phyloP scores from a whole-genome alignment of 1,140 invertebrate genomes.

The Drosophila elegans region DNA sequence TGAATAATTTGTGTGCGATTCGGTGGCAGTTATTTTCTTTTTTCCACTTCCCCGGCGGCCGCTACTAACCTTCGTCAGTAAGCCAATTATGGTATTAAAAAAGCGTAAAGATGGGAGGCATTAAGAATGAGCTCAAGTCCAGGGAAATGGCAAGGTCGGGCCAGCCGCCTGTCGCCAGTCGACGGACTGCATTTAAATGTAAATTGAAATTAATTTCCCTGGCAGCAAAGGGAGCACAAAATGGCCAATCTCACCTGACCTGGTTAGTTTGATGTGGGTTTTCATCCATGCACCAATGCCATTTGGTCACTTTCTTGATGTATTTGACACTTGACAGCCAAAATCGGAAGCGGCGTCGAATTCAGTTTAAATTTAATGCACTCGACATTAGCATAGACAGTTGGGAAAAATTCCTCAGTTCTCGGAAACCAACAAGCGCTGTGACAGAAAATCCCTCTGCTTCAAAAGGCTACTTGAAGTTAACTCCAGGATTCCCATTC shows the following conservation, averaged over 20 bases:
- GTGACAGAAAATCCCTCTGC: slow-evolving; percentile 45
- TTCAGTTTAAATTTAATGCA: slow-evolving; percentile 45
- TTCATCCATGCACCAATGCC: too few species aligned
- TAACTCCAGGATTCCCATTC: slow-evolving; percentile 68
- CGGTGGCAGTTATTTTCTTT: slow-evolving; percentile 30
- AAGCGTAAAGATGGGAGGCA: slow-evolving; percentile 57
- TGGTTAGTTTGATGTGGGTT: slow-evolving; percentile 66
- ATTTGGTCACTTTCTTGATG: slow-evolving; percentile 1
- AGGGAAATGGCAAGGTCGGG: slow-evolving; percentile 64
- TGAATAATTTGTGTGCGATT: slow-evolving; percentile 76
- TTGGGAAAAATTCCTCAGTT: slow-evolving; percentile 22
- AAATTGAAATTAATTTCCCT: slow-evolving; percentile 80
- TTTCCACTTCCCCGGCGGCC: slow-evolving; percentile 10
- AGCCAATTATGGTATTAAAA: slow-evolving; percentile 81
- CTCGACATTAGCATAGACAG: slow-evolving; percentile 7
- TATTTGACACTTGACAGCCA: slow-evolving; percentile 58
- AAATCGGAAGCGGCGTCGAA: slow-evolving; percentile 17
- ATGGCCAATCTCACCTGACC: slow-evolving; percentile 43
- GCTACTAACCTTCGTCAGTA: slow-evolving; percentile 73
- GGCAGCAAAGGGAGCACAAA: slow-evolving; percentile 37
- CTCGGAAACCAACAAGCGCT: slow-evolving; percentile 13
- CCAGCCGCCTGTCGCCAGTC: slow-evolving; percentile 59
- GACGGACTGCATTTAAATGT: slow-evolving; percentile 76
- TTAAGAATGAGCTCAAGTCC: slow-evolving; percentile 50
- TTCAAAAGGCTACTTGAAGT: slow-evolving; percentile 63